Base-by-base conservation (phyloP, 2,797 vertebrate genomes). In the Sciurus vulgaris region DNA sequence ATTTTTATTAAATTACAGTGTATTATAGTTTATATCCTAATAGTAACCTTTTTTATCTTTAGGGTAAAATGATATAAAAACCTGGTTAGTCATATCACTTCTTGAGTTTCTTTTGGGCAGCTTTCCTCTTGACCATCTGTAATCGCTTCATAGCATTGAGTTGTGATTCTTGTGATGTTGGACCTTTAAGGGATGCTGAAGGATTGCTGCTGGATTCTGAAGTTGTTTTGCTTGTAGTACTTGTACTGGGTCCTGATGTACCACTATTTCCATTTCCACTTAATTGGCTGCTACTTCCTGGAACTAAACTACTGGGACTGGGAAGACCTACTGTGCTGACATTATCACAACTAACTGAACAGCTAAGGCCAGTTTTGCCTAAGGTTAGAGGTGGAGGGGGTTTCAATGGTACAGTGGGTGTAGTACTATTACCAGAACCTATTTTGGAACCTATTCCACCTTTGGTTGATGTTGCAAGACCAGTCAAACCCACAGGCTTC, bases 81-180 rank as follows among this genome's bases (percentile, higher is more conserved):
- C 44, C 54, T 70, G 35, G 77, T 76, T 41, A 91, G 85, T 59
- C 85, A 2, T 0, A 7, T 97, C 98, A 99, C 98, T 99, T 99
- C 98, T 99, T 99, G 74, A 99, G 98, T 91, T 99, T 99, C 98
- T 99, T 99, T 89, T 99, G 99, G 8, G 99, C 99, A 0, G 99
- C 99, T 98, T 99, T 99, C 98, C 99, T 99, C 98, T 99, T 99
- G 86, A 99, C 99, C 98, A 99, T 99, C 28, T 99, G 99, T 11
- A 99, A 98, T 59, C 99, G 98, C 93, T 99, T 99, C 99, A 99
- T 99, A 92, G 99, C 99, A 14, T 99, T 99, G 51, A 99, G 99
- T 97, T 99, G 99, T 24, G 99, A 99, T 86, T 99, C 99, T 97
- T 99, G 99, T 41, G 99, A 99, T 3, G 99, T 99, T 0, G 99